Evolutionary conservation across 2,113 vertebrate genomes (phyloP).

Genomic region (Sylvietta virens): DNA sequence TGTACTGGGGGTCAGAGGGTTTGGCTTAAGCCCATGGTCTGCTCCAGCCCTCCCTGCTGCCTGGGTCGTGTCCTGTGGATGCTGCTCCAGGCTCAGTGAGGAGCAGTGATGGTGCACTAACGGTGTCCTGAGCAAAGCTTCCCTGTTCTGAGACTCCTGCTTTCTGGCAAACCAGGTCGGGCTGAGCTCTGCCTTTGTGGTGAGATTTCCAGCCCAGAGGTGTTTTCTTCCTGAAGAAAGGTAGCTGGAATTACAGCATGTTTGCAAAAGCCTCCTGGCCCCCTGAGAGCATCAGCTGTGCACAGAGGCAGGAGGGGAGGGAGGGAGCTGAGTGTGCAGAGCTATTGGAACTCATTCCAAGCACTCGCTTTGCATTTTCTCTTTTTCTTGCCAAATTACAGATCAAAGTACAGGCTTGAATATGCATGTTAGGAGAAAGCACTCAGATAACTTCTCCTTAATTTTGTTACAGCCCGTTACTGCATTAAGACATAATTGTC

Average conservation of each 20-base stretch:
- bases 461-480: conserved; percentile 1
- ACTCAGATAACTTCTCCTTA: conserved; percentile 10
- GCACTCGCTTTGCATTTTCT: not conserved
- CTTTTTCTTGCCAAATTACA: not conserved
- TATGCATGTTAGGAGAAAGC: not conserved
- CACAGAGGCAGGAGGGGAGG: not conserved
- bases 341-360: not conserved
- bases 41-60: not conserved
- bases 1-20: not conserved
- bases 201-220: not conserved
- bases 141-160: not conserved
- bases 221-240: not conserved
- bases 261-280: not conserved
- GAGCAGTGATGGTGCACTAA: fast-evolving
- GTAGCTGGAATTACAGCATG: not conserved
- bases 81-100: not conserved
- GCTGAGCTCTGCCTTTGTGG: not conserved
- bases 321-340: not conserved
- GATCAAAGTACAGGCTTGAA: conserved; percentile 9
- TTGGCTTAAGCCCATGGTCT: not conserved
- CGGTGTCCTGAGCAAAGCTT: not conserved
- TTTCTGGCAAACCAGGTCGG: not conserved
- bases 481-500: conserved; percentile 40
- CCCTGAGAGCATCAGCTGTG: not conserved
- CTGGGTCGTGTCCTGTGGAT: not conserved